Conservation (phyloP, 2,797 vertebrate species). For the Eutrigla gurnardus region DNA sequence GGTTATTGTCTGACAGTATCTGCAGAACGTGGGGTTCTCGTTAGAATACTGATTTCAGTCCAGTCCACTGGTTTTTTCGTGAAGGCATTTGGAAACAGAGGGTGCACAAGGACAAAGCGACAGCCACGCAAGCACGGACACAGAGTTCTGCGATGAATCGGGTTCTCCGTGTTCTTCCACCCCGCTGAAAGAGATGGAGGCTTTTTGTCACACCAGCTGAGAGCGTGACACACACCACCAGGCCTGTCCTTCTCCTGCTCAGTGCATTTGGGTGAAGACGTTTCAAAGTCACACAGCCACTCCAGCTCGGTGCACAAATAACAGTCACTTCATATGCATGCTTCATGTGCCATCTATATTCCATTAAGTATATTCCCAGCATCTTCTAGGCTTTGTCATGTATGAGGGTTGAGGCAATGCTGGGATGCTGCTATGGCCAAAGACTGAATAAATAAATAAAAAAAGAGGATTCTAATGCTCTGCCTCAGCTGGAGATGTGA, state of each 20-base stretch:
- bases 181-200: slow-evolving; percentile 41
- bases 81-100: slow-evolving; percentile 38
- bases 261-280: slow-evolving; percentile 24
- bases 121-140: slow-evolving; percentile 47
- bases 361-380: neutral
- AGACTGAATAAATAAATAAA: neutral
- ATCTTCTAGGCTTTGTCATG: slow-evolving; percentile 9
- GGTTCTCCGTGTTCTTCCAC: slow-evolving; percentile 63
- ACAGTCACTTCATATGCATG: slow-evolving; percentile 1
- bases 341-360: slow-evolving; percentile 2
- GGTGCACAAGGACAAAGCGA: slow-evolving; percentile 46
- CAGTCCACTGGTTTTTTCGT: slow-evolving; percentile 29
- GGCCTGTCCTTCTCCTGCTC: slow-evolving; percentile 33
- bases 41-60: neutral
- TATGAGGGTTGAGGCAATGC: slow-evolving; percentile 3
- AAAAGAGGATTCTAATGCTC: slow-evolving; percentile 42
- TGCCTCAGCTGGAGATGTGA: slow-evolving; percentile 30
- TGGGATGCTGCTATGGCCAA: slow-evolving; percentile 24
- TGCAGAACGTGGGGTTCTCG: neutral
- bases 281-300: slow-evolving; percentile 10
- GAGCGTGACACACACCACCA: slow-evolving; percentile 60
- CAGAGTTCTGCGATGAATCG: slow-evolving; percentile 43
- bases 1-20: neutral
- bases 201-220: slow-evolving; percentile 51
- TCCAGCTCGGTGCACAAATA: neutral